Evolutionary conservation across 2,113 vertebrate species (phyloP), one percentile per base, ranked within the genome.

Genomic region (Pyxicephalus adspersus): DNA sequence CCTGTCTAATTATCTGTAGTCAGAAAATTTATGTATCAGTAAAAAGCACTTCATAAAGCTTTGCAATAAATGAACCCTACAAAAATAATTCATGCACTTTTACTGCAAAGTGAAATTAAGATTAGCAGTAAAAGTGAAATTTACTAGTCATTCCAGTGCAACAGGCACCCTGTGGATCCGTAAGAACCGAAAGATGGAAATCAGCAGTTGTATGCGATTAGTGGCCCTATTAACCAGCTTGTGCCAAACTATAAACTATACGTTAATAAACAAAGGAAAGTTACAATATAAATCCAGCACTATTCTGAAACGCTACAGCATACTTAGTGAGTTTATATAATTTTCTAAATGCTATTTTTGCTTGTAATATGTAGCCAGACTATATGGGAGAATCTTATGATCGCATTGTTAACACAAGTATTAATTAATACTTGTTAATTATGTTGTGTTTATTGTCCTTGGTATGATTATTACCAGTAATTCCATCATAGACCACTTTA

Each of bases 31-130:
- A 81, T 64, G 70, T 81, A 57, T 81, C 68, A 65, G 23, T 74
- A 29, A 55, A 81, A 74, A 52, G 20, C 28, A 74, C 70, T 74
- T 81, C 58, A 81, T 81, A 65, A 64, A 55, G 31, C 28, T 57
- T 18, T 74, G 61, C 29, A 55, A 45, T 64, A 74, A 81, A 81
- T 13, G 3, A 64, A 51, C 61, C 74, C 13, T 81, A 60, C 68
- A 65, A 81, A 81, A 81, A 81, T 64, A 74, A 81, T 61, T 74
- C 60, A 64, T 81, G 52, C 67, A 23, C 19, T 72, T 78, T 71
- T 72, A 72, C 67, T 25, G 66, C 55, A 71, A 80, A 71, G 77
- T 73, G 52, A 51, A 65, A 74, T 58, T 73, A 73, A 64, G 11
- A 16, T 20, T 57, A 38, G 68, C 38, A 65, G 78, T 81, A 81